Evolutionary conservation across 2,888 invertebrate species (phyloP).

Genomic region (Rutpela maculata): DNA sequence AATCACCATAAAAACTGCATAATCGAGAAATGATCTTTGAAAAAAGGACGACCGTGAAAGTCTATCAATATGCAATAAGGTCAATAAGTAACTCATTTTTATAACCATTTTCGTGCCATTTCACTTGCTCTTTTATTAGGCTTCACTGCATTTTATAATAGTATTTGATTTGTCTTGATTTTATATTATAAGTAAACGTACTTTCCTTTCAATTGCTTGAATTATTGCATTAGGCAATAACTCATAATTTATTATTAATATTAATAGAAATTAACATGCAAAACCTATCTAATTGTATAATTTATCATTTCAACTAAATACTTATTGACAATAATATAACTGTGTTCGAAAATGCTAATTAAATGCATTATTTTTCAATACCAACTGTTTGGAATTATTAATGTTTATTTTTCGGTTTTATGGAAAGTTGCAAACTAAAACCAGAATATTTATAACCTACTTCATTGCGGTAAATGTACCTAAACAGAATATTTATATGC

Average conservation of each 20-base stretch:
- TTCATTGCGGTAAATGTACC: background rate
- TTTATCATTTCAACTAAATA: background rate
- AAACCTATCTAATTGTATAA: background rate
- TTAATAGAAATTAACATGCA: background rate
- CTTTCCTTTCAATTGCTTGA: slow-evolving; percentile 1
- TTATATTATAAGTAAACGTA: background rate
- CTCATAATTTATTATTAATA: background rate
- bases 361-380: background rate
- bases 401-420: background rate
- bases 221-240: slow-evolving; percentile 1
- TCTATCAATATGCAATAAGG: background rate
- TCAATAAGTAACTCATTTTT: background rate
- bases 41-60: background rate
- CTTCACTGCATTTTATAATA: background rate
- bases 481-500: background rate
- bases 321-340: background rate
- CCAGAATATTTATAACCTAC: background rate
- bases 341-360: background rate
- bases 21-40: too few relatives aligned
- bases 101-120: background rate
- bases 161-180: background rate
- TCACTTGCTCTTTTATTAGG: background rate
- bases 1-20: too few relatives aligned
- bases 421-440: background rate
- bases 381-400: background rate